phyloP scores from a whole-genome alignment of 2,888 invertebrate species.

The Cremastinae sp. region DNA sequence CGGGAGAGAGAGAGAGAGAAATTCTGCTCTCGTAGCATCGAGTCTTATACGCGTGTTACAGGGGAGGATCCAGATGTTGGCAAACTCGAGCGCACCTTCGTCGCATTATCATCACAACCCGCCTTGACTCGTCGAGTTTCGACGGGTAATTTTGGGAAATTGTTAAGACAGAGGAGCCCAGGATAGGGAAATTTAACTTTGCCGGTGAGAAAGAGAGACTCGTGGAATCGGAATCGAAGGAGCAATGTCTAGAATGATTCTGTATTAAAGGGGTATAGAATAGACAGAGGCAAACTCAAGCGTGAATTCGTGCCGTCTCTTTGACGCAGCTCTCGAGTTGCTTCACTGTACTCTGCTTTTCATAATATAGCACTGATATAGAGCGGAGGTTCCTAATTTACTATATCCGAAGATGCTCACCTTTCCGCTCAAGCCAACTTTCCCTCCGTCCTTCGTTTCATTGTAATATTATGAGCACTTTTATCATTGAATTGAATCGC shows the following conservation, averaged over 20 bases:
- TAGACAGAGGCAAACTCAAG: constrained; percentile 32
- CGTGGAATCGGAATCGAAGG: constrained; percentile 30
- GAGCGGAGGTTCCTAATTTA: constrained; percentile 15
- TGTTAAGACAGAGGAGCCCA: constrained; percentile 56
- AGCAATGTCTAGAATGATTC: constrained; percentile 26
- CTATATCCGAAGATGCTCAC: not conserved
- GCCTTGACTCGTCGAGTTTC: constrained; percentile 62
- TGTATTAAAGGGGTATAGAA: constrained; percentile 40
- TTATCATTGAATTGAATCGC: no score
- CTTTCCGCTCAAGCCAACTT: not conserved
- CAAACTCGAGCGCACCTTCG: no score
- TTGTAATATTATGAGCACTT: not conserved
- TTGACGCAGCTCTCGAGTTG: constrained; percentile 54
- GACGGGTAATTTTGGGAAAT: constrained; percentile 69
- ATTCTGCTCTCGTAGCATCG: no score
- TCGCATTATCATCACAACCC: not conserved
- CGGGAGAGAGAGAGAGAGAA: no score
- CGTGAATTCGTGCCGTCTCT: constrained; percentile 48
- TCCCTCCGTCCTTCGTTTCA: not conserved
- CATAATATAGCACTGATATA: not conserved
- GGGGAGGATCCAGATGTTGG: no score
- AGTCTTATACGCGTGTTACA: no score
- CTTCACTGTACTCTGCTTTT: constrained; percentile 12
- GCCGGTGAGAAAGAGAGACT: constrained; percentile 3
- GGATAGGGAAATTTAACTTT: constrained; percentile 20